Percentiles rank a stretch among this genome's conserved stretches.
Conservation (phyloP, 2,888 invertebrate genomes). For the Timandra comae region DNA sequence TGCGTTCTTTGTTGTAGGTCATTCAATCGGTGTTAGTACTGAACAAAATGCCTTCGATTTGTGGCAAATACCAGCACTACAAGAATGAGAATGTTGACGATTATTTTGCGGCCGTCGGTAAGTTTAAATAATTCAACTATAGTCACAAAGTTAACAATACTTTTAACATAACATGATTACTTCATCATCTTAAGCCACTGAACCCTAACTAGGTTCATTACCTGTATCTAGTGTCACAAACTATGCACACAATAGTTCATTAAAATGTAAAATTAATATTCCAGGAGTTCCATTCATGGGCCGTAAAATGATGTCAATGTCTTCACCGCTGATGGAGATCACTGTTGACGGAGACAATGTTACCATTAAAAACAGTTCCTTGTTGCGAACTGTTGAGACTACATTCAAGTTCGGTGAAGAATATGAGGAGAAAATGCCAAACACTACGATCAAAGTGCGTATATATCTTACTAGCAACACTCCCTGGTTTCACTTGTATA, state of each 20-base stretch:
- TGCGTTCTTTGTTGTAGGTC: slow-evolving; percentile 1
- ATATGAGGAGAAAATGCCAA: slow-evolving; percentile 81
- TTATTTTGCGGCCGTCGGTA: slow-evolving; percentile 79
- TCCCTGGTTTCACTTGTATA: too few species aligned
- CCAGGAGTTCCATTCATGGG: slow-evolving; percentile 80
- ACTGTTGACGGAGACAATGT: slow-evolving; percentile 70
- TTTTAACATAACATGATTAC: too few species aligned
- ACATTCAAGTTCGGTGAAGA: slow-evolving; percentile 78
- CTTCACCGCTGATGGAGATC: slow-evolving; percentile 79
- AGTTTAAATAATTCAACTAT: too few species aligned
- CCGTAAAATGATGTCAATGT: slow-evolving; percentile 79
- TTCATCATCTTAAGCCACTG: too few species aligned
- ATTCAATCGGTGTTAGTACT: not conserved
- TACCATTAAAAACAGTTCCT: slow-evolving; percentile 75
- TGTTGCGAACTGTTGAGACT: slow-evolving; percentile 71
- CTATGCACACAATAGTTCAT: too few species aligned
- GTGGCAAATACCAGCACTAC: slow-evolving; percentile 79
- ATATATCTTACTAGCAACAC: too few species aligned
- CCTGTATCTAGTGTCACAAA: too few species aligned
- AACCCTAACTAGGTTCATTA: too few species aligned
- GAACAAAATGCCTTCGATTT: slow-evolving; percentile 69
- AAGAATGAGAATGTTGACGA: slow-evolving; percentile 81
- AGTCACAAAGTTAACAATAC: too few species aligned
- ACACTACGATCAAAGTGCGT: slow-evolving; percentile 61
- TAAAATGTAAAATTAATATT: slow-evolving; percentile 8